A percentile compares a stretch with the other conserved stretches of the same genome.
Evolutionary conservation across 2,888 invertebrate genomes (phyloP).

Genomic region (Ellobium chinense): DNA sequence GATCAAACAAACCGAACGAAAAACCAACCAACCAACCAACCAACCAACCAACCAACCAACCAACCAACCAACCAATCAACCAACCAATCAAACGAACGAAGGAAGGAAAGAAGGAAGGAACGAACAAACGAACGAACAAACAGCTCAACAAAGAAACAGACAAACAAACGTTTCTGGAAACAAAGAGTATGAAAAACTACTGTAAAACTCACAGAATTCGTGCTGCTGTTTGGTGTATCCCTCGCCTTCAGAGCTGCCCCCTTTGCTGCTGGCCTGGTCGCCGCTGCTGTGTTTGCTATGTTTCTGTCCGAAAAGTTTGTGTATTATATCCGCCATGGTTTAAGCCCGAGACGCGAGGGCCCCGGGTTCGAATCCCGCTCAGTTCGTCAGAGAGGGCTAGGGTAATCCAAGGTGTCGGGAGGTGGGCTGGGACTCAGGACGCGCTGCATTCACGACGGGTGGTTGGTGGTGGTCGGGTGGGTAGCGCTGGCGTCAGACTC

Average conservation of each 20-base stretch:
- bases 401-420: neutral
- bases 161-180: too few relatives aligned
- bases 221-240: conserved; percentile 51
- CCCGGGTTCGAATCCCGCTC: neutral
- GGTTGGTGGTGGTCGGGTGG: neutral
- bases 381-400: neutral
- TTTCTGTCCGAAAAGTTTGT: conserved; percentile 58
- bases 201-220: conserved; percentile 50
- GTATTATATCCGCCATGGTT: conserved; percentile 68
- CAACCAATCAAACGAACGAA: too few relatives aligned
- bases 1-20: too few relatives aligned
- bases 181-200: too few relatives aligned
- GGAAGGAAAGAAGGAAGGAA: too few relatives aligned
- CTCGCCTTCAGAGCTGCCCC: conserved; percentile 36
- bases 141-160: too few relatives aligned
- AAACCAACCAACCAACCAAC: too few relatives aligned
- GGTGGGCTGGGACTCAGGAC: neutral
- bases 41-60: too few relatives aligned
- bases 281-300: conserved; percentile 42
- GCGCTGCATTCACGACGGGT: neutral
- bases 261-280: conserved; percentile 27
- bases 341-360: neutral
- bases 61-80: too few relatives aligned
- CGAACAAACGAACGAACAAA: too few relatives aligned
- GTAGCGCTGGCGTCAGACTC: neutral